These are phyloP conservation scores for Holothuria leucospilota DNA, from an alignment of 53 echinoderm and acorn worm species.

Conservation along the genomic window DNA sequence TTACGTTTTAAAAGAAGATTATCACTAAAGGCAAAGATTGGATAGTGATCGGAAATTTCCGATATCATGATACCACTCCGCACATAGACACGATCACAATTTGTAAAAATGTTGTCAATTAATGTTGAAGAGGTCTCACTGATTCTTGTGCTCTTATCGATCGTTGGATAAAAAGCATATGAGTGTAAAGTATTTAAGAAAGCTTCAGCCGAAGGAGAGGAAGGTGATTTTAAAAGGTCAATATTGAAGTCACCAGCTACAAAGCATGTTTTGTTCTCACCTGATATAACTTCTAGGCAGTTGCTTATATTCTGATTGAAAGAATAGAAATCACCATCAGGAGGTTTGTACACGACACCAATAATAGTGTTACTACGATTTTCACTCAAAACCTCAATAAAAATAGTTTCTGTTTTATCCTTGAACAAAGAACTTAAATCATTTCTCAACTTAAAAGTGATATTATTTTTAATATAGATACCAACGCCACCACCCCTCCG, in stretches of 20 bases:
- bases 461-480: background rate
- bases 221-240: constrained; percentile 18
- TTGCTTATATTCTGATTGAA: background rate
- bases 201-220: background rate
- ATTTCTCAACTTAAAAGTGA: background rate
- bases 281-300: background rate
- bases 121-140: background rate
- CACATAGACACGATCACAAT: background rate
- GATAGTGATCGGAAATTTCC: too few relatives aligned
- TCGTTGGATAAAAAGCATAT: background rate
- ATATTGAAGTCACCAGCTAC: background rate
- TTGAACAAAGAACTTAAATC: constrained; percentile 4
- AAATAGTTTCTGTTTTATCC: background rate
- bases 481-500: constrained; percentile 13
- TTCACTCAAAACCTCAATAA: constrained; percentile 5
- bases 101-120: background rate
- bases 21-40: background rate
- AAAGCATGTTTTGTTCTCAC: background rate
- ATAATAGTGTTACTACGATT: constrained; percentile 11
- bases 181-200: background rate
- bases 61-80: background rate
- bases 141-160: too few relatives aligned
- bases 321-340: constrained; percentile 2
- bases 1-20: constrained; percentile 12
- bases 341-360: constrained; percentile 4